phyloP scores from a whole-genome alignment of 2,113 vertebrate species.

The Martes martes region DNA sequence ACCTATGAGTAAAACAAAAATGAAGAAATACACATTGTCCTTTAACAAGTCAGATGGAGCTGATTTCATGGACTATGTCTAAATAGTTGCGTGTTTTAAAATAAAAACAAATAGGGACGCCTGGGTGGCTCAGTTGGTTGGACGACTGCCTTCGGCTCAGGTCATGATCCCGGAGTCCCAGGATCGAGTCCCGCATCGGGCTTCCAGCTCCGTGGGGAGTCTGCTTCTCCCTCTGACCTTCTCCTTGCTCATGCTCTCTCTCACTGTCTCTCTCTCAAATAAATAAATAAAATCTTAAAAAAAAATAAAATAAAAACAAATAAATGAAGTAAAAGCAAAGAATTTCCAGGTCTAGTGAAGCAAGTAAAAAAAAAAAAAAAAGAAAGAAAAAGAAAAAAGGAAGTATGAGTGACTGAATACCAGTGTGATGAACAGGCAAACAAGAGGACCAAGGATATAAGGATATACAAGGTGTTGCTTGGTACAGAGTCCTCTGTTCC shows the following conservation, averaged over 20 bases:
- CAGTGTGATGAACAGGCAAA: not conserved
- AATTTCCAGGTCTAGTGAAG: not conserved
- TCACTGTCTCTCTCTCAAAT: no score
- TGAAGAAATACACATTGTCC: not conserved
- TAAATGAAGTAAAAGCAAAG: not conserved
- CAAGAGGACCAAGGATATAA: no score
- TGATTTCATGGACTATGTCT: not conserved
- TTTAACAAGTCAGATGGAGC: not conserved
- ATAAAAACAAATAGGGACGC: not conserved
- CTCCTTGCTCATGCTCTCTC: no score
- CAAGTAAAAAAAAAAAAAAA: not conserved
- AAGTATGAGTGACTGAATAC: not conserved
- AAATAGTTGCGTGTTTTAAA: not conserved
- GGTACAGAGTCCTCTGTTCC: fast-evolving
- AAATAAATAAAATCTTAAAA: not conserved
- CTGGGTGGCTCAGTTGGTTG: no score
- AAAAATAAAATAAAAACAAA: not conserved
- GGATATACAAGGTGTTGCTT: fast-evolving
- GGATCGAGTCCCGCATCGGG: no score
- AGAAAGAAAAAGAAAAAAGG: not conserved
- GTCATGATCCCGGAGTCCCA: no score
- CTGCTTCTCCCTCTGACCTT: no score
- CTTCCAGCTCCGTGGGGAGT: no score
- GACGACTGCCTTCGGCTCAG: no score
- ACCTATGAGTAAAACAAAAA: not conserved